Evolutionary conservation across 2,888 invertebrate genomes (phyloP).

Genomic region (Mythimna lalbum): DNA sequence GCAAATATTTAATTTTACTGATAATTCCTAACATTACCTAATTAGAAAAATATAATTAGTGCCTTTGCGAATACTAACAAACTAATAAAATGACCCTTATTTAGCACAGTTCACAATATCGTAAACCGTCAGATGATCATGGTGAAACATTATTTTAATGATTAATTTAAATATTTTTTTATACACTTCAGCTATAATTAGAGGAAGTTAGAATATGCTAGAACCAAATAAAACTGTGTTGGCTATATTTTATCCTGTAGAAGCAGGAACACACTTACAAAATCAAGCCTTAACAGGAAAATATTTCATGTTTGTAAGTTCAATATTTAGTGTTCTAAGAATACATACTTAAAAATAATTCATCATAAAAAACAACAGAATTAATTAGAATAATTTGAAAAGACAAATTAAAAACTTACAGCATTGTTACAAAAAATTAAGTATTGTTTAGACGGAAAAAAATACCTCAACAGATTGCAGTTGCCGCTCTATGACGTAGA

Average conservation of each 20-base stretch:
- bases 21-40: too few relatives aligned
- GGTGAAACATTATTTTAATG: background rate
- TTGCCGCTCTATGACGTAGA: slow-evolving; percentile 42
- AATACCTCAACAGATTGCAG: slow-evolving; percentile 55
- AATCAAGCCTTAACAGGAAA: slow-evolving; percentile 39
- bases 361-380: background rate
- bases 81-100: too few relatives aligned
- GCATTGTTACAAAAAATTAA: background rate
- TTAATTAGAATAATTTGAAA: background rate
- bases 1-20: background rate
- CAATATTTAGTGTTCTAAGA: slow-evolving; percentile 1
- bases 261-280: slow-evolving; percentile 28
- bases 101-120: too few relatives aligned
- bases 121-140: too few relatives aligned
- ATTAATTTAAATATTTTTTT: background rate
- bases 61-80: too few relatives aligned
- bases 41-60: too few relatives aligned
- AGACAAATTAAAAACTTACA: background rate
- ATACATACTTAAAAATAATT: background rate
- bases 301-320: slow-evolving; percentile 10
- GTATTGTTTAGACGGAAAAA: slow-evolving; percentile 6
- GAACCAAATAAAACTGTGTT: background rate
- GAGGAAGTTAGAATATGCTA: background rate
- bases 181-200: background rate
- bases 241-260: slow-evolving; percentile 33